Percentiles rank a stretch among this genome's conserved stretches.
phyloP scores from a whole-genome alignment of 2,797 vertebrate genomes.

The Bovichtus diacanthus region DNA sequence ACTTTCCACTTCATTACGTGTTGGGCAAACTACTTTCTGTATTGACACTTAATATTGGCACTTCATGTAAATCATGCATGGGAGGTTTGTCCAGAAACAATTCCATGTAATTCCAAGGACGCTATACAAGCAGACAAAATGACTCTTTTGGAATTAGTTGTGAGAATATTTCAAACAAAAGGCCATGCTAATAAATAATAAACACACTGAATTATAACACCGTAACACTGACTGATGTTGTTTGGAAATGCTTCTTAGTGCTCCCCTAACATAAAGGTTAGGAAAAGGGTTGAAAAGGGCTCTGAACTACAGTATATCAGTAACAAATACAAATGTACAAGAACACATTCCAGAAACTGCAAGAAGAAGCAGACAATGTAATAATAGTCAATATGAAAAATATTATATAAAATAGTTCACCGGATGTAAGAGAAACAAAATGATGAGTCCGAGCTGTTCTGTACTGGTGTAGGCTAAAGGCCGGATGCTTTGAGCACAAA shows the following conservation, averaged over 20 bases:
- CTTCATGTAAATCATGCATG: not conserved
- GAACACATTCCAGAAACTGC: not conserved
- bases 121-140: not conserved
- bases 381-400: not conserved
- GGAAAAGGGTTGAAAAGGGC: too few species aligned
- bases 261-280: not conserved
- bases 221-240: not conserved
- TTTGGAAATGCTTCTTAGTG: not conserved
- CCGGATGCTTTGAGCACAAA: not conserved
- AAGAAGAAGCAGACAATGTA: not conserved
- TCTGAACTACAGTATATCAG: not conserved
- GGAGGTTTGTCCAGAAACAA: not conserved
- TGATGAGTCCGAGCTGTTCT: not conserved
- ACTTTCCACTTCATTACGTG: not conserved
- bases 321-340: not conserved
- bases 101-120: not conserved
- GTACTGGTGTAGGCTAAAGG: not conserved
- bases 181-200: not conserved
- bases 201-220: not conserved
- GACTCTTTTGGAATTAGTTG: not conserved
- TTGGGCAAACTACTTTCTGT: not conserved
- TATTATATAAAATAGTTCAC: not conserved
- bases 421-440: constrained; percentile 1
- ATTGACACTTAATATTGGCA: not conserved
- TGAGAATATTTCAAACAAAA: not conserved